phyloP scores from a whole-genome alignment of 2,113 vertebrate species.

The Dermatemys mawii region DNA sequence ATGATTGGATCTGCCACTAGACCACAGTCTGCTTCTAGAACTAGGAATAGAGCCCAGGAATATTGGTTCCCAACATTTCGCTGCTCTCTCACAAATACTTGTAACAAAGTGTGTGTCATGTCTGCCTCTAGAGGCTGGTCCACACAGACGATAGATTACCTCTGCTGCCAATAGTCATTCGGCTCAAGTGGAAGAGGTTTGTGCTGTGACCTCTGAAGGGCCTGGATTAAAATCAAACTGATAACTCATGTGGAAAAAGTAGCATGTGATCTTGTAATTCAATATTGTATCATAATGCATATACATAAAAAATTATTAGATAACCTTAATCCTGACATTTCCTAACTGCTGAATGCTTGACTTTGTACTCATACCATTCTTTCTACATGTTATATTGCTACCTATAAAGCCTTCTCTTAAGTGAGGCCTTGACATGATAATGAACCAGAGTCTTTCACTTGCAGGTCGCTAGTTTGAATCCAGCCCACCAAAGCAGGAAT shows the following conservation, averaged over 20 bases:
- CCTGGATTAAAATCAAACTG: too few species aligned
- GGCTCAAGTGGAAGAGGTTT: not conserved
- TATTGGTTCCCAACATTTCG: not conserved
- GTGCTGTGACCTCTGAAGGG: not conserved
- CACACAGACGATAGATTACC: not conserved
- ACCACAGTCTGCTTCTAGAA: fast-evolving
- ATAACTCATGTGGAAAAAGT: not conserved
- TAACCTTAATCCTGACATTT: not conserved
- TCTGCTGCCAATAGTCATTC: not conserved
- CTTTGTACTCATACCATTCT: not conserved
- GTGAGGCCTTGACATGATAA: not conserved
- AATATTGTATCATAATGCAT: not conserved
- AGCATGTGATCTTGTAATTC: too few species aligned
- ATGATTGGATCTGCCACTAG: not conserved
- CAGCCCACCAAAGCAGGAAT: not conserved
- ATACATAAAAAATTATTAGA: not conserved
- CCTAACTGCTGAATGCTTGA: not conserved
- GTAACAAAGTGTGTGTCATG: not conserved
- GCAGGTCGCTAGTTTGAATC: not conserved
- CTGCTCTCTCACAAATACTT: not conserved
- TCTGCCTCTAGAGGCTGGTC: not conserved
- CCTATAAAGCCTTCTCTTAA: not conserved
- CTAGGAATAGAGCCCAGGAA: not conserved
- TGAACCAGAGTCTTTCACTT: not conserved
- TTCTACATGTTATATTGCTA: not conserved